These are phyloP conservation scores for Ramazzottius varieornatus DNA, from an alignment of 2,888 invertebrate genomes.

Conservation along the genomic window DNA sequence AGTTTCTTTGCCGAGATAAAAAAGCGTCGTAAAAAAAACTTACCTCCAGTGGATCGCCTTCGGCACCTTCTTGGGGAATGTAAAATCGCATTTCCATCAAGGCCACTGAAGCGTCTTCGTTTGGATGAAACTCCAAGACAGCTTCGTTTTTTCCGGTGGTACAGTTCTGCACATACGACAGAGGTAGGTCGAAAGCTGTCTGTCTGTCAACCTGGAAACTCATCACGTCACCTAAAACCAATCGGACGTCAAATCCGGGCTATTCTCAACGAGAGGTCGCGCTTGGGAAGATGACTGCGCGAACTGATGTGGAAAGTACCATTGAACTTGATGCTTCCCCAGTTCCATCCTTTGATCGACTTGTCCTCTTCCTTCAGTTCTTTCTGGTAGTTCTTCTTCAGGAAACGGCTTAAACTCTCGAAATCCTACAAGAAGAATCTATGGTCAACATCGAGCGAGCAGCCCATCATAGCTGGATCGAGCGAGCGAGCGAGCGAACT, in stretches of 20 bases:
- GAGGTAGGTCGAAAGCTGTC: constrained; percentile 78
- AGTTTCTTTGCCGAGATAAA: too few relatives aligned
- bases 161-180: constrained; percentile 82
- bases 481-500: too few relatives aligned
- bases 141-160: constrained; percentile 92
- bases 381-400: constrained; percentile 44
- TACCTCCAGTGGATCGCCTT: constrained; percentile 51
- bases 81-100: constrained; percentile 93
- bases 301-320: too few relatives aligned
- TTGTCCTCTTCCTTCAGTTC: constrained; percentile 71
- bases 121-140: constrained; percentile 89
- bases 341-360: constrained; percentile 92
- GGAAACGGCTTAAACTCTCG: constrained; percentile 70
- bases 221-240: constrained; percentile 17
- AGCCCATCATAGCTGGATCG: too few relatives aligned
- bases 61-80: constrained; percentile 67
- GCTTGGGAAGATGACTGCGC: too few relatives aligned
- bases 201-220: constrained; percentile 19
- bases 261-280: too few relatives aligned
- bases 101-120: constrained; percentile 89
- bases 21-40: constrained; percentile 6
- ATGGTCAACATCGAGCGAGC: too few relatives aligned
- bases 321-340: constrained; percentile 81
- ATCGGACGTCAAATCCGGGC: too few relatives aligned
- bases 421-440: constrained; percentile 39